These are phyloP conservation scores for Mellivora capensis DNA, from an alignment of 2,113 vertebrate genomes.

Conservation along the genomic window DNA sequence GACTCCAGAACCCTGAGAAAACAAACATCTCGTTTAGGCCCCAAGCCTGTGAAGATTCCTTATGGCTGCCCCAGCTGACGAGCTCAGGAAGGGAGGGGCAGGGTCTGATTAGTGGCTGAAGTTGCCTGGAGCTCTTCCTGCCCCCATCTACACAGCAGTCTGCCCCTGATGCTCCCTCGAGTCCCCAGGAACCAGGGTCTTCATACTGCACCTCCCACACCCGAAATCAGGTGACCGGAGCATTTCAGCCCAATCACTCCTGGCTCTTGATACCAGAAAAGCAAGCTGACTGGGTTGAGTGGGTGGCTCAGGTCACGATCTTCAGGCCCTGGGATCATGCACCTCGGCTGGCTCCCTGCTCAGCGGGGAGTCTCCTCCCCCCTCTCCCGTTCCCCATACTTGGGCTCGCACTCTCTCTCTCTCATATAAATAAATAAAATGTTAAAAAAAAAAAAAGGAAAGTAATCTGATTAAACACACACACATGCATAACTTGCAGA, in stretches of 20 bases:
- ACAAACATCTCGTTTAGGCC: neutral
- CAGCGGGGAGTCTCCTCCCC: too few species aligned
- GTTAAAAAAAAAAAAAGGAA: too few species aligned
- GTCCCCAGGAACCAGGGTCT: neutral
- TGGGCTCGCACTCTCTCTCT: too few species aligned
- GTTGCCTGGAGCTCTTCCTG: neutral
- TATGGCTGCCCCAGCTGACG: fast-evolving
- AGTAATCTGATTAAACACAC: too few species aligned
- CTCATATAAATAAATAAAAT: too few species aligned
- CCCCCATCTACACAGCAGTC: neutral
- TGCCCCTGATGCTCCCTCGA: fast-evolving
- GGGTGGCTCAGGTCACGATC: too few species aligned
- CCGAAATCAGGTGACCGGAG: neutral
- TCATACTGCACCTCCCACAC: neutral
- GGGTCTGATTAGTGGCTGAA: fast-evolving
- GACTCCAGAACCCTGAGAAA: neutral
- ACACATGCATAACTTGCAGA: too few species aligned
- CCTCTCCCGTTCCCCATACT: too few species aligned
- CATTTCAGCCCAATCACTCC: neutral
- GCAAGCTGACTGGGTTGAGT: too few species aligned
- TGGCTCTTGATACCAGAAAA: neutral
- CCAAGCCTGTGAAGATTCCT: too few species aligned
- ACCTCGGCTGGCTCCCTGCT: too few species aligned
- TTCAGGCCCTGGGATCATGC: too few species aligned
- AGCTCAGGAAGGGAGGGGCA: neutral